Conservation (phyloP, 1,140 invertebrate species). For the Lutraria rhynchaena region DNA sequence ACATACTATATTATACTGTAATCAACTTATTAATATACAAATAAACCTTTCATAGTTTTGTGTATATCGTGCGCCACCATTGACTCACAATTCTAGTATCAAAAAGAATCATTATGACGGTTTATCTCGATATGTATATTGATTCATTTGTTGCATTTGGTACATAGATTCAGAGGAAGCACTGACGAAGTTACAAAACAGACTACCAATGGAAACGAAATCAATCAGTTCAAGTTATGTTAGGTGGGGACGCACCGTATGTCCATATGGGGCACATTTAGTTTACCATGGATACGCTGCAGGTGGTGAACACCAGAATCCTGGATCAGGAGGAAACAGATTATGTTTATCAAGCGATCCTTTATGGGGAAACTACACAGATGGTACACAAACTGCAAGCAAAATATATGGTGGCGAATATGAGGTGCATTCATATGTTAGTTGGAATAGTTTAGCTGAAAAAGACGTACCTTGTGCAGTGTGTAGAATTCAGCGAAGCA, state of each 20-base stretch:
- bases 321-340: conserved; percentile 2
- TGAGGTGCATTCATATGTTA: conserved; percentile 69
- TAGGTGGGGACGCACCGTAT: conserved; percentile 43
- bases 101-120: too few relatives aligned
- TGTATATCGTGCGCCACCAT: too few relatives aligned
- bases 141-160: too few relatives aligned
- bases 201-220: too few relatives aligned
- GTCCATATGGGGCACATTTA: background rate
- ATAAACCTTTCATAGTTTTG: too few relatives aligned
- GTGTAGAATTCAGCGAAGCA: conserved; percentile 38
- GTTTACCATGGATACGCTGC: conserved; percentile 31
- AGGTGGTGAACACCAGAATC: background rate
- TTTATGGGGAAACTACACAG: background rate
- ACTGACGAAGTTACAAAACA: too few relatives aligned
- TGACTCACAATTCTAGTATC: too few relatives aligned
- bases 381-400: background rate
- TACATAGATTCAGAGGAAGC: too few relatives aligned
- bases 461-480: conserved; percentile 58
- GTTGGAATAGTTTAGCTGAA: background rate
- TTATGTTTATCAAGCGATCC: conserved; percentile 7
- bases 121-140: too few relatives aligned
- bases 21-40: too few relatives aligned
- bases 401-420: conserved; percentile 15
- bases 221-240: conserved; percentile 27
- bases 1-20: too few relatives aligned